A percentile compares a stretch with the other conserved stretches of the same genome.
Evolutionary conservation across 2,797 vertebrate species (phyloP).

Genomic region (Tolypeutes matacus): DNA sequence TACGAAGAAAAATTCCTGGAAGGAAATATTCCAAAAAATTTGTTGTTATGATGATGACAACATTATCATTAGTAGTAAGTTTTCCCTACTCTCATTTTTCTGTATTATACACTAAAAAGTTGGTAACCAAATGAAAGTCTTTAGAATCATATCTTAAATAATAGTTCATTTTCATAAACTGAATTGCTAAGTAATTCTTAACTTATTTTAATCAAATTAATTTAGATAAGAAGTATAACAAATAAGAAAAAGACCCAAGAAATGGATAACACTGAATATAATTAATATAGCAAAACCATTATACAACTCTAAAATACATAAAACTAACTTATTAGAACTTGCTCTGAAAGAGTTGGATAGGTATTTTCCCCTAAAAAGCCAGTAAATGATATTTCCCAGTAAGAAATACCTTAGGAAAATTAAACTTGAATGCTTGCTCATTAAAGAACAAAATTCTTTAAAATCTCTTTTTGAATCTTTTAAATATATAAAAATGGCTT

Average conservation of each 20-base stretch:
- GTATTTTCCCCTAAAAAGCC: conserved; percentile 9
- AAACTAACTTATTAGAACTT: conserved; percentile 30
- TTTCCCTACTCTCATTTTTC: neutral
- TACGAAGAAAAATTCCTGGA: conserved; percentile 51
- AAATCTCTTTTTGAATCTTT: neutral
- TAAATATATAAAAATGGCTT: conserved; percentile 40
- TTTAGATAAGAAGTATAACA: neutral
- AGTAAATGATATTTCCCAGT: neutral
- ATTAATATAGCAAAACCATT: neutral
- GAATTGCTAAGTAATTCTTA: conserved; percentile 35
- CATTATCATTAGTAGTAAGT: neutral
- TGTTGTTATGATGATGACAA: neutral
- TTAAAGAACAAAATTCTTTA: conserved; percentile 37
- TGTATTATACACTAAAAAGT: neutral
- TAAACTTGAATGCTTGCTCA: conserved; percentile 38
- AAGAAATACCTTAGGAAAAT: conserved; percentile 38
- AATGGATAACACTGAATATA: neutral
- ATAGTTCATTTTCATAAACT: neutral
- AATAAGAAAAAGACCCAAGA: neutral
- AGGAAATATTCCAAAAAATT: neutral
- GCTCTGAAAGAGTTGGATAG: neutral
- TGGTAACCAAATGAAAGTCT: conserved; percentile 20
- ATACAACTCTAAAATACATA: conserved; percentile 24
- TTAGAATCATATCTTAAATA: conserved; percentile 5
- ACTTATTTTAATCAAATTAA: conserved; percentile 39